Evolutionary conservation across 2,797 vertebrate species (phyloP).

Genomic region (Fundulus diaphanus): DNA sequence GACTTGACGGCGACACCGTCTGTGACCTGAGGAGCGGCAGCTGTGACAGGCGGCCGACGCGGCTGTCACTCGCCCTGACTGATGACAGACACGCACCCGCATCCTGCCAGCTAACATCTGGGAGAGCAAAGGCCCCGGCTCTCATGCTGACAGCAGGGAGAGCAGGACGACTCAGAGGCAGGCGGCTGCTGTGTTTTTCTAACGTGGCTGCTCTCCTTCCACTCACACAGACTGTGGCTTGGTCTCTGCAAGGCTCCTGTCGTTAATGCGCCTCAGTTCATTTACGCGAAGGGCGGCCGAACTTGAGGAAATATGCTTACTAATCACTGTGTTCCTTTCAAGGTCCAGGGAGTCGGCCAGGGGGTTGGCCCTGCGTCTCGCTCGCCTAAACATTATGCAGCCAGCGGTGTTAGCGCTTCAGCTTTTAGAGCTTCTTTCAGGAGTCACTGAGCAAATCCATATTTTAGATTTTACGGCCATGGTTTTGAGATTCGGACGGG

Average conservation of each 20-base stretch:
- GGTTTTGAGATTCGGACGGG: neutral
- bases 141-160: constrained; percentile 48
- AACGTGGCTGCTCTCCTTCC: neutral
- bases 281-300: neutral
- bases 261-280: neutral
- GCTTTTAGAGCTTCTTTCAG: neutral
- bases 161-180: constrained; percentile 17
- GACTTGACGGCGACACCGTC: constrained; percentile 41
- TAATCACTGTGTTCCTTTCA: neutral
- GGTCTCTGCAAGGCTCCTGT: neutral
- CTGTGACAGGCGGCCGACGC: constrained; percentile 67
- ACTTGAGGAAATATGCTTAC: constrained; percentile 2
- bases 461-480: neutral
- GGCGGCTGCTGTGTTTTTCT: constrained; percentile 5
- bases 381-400: neutral
- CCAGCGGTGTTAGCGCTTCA: neutral
- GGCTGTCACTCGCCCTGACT: constrained; percentile 71
- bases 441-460: neutral
- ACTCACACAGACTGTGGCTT: neutral
- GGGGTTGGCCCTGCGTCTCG: neutral
- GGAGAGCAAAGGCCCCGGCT: constrained; percentile 54
- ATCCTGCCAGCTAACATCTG: constrained; percentile 69
- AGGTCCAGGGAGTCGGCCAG: neutral
- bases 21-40: constrained; percentile 67
- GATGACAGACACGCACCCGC: constrained; percentile 69